These are phyloP conservation scores for Gymnosoma rotundatum DNA, from an alignment of 2,888 invertebrate species.

Conservation along the genomic window DNA sequence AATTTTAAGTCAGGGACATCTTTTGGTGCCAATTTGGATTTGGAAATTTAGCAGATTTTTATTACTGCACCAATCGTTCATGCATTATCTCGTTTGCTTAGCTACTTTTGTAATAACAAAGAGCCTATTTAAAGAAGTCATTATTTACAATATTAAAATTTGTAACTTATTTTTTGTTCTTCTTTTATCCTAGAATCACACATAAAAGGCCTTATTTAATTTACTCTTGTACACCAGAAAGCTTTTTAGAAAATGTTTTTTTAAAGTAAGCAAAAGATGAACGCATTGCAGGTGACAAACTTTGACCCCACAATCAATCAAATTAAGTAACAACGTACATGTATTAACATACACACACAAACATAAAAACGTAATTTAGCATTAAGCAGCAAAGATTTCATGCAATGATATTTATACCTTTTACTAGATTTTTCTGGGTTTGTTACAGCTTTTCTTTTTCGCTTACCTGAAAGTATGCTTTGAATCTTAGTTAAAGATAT, in stretches of 20 bases:
- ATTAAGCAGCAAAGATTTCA: constrained; percentile 50
- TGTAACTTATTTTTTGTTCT: neutral
- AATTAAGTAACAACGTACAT: constrained; percentile 46
- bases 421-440: constrained; percentile 45
- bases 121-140: too few species aligned
- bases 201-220: neutral
- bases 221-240: constrained; percentile 54
- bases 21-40: too few species aligned
- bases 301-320: constrained; percentile 68
- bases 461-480: constrained; percentile 49
- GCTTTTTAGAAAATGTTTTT: constrained; percentile 54
- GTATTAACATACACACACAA: neutral
- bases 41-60: too few species aligned
- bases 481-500: constrained; percentile 47
- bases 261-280: constrained; percentile 2
- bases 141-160: too few species aligned
- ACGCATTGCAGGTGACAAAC: constrained; percentile 52
- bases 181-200: neutral
- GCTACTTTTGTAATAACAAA: too few species aligned
- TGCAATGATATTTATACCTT: constrained; percentile 66
- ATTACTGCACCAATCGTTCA: too few species aligned
- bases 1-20: too few species aligned
- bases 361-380: constrained; percentile 33
- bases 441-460: neutral
- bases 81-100: too few species aligned